Conservation (phyloP, 2,888 invertebrate species). For the Callyntrura guangdongensis region DNA sequence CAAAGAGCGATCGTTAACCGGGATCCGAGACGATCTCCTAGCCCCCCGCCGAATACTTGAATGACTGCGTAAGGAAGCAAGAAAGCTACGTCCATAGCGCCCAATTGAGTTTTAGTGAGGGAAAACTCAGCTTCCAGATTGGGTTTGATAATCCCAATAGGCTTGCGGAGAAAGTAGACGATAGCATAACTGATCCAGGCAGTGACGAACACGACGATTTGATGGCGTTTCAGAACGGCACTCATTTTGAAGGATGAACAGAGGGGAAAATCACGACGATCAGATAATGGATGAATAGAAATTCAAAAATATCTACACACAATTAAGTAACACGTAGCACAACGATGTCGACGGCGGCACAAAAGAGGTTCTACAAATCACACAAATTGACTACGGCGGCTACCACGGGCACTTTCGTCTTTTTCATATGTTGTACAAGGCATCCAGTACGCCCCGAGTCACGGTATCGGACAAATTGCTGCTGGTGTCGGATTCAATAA, state of each 20-base stretch:
- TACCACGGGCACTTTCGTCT: not conserved
- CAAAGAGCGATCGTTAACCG: slow-evolving; percentile 86
- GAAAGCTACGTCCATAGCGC: slow-evolving; percentile 86
- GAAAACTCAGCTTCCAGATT: slow-evolving; percentile 86
- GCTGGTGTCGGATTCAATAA: slow-evolving; percentile 85
- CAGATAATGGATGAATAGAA: slow-evolving; percentile 3
- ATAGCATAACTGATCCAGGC: slow-evolving; percentile 85
- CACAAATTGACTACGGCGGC: not conserved
- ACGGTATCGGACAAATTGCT: slow-evolving; percentile 86
- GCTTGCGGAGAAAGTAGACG: slow-evolving; percentile 87
- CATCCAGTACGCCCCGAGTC: slow-evolving; percentile 86
- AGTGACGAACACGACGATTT: slow-evolving; percentile 82
- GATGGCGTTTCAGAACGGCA: slow-evolving; percentile 83
- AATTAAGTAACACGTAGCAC: no score
- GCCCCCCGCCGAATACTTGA: slow-evolving; percentile 86
- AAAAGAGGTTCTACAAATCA: slow-evolving; percentile 10
- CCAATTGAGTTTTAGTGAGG: slow-evolving; percentile 86
- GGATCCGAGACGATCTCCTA: slow-evolving; percentile 86
- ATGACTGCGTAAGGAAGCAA: slow-evolving; percentile 86
- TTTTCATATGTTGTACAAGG: slow-evolving; percentile 83
- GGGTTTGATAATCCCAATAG: slow-evolving; percentile 87
- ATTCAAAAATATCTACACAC: not conserved
- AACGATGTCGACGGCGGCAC: not conserved
- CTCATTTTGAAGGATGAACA: slow-evolving; percentile 82
- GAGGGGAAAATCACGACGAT: not conserved